Evolutionary conservation across 2,888 invertebrate species (phyloP).

Genomic region (Linnaemya tessellans): DNA sequence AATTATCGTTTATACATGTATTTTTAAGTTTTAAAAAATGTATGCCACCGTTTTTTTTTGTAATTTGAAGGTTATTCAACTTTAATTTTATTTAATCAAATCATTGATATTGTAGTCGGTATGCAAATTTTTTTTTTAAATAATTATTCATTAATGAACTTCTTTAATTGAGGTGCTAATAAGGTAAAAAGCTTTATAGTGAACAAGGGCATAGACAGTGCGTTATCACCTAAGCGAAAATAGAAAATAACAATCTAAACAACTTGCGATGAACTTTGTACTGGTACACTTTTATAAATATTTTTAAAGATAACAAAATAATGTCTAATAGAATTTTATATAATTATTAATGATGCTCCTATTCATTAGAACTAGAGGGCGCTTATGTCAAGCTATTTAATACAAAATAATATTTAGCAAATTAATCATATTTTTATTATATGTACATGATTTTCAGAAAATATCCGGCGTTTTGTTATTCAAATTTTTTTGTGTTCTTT

Average conservation of each 20-base stretch:
- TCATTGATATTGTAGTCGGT: not conserved
- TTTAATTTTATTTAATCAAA: constrained; percentile 12
- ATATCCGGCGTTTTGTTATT: no score
- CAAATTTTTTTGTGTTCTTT: no score
- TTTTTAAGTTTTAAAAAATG: constrained; percentile 23
- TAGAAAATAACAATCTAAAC: not conserved
- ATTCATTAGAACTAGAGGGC: no score
- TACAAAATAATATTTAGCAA: no score
- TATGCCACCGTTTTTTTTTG: constrained; percentile 22
- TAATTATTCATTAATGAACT: not conserved
- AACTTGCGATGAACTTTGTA: not conserved
- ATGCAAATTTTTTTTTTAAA: constrained; percentile 18
- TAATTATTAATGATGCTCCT: no score
- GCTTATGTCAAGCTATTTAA: no score
- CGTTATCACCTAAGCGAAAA: not conserved
- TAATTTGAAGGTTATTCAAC: constrained; percentile 34
- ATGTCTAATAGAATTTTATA: no score
- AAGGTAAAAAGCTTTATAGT: not conserved
- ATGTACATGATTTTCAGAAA: no score
- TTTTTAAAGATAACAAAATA: no score
- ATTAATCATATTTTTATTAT: no score
- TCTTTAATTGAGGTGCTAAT: not conserved
- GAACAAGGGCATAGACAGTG: no score
- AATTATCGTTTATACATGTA: constrained; percentile 11
- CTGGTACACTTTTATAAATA: no score